Evolutionary conservation across 2,113 vertebrate species (phyloP).

Genomic region (Odontophorus gujanensis): DNA sequence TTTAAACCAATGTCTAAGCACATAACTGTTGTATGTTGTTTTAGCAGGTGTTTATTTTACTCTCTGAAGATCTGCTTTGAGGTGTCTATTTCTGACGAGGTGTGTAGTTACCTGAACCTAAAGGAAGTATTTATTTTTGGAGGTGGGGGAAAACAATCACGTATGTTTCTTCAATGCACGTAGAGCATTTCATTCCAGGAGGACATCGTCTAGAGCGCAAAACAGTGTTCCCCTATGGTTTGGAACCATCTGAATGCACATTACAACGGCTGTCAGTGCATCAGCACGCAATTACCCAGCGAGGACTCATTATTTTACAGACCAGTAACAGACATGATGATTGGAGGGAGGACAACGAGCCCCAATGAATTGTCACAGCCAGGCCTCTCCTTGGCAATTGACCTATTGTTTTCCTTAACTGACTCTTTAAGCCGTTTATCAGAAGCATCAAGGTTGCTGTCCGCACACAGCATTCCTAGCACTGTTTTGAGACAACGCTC

Average conservation of each 20-base stretch:
- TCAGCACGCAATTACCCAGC: not conserved
- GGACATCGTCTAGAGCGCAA: not conserved
- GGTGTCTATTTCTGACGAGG: not conserved
- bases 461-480: not conserved
- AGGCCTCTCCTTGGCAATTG: not conserved
- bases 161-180: not conserved
- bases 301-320: not conserved
- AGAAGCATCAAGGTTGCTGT: not conserved
- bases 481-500: not conserved
- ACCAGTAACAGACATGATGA: not conserved
- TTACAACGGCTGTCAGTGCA: not conserved
- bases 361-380: not conserved
- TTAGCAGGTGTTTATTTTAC: not conserved
- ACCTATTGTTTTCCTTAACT: not conserved
- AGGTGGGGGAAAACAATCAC: accelerated
- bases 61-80: not conserved
- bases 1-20: not conserved
- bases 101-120: not conserved
- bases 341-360: not conserved
- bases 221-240: not conserved
- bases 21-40: not conserved
- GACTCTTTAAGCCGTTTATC: not conserved
- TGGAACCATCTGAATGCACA: not conserved
- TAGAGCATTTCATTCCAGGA: not conserved
- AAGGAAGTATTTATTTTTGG: not conserved